Evolutionary conservation across 2,797 vertebrate genomes (phyloP).

Genomic region (Saxicola maurus): DNA sequence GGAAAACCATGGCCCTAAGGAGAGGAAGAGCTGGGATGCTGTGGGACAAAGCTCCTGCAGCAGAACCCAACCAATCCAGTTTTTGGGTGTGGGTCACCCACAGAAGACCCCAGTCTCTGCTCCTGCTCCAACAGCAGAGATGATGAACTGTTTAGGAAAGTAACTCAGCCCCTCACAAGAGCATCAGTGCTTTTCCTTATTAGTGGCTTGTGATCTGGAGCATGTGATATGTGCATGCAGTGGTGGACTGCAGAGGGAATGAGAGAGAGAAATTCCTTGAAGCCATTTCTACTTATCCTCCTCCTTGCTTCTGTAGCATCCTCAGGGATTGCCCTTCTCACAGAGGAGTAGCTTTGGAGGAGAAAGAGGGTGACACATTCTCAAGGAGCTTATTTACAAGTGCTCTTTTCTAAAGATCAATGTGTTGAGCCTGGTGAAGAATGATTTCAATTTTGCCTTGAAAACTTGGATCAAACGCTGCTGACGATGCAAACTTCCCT

Average conservation of each 20-base stretch:
- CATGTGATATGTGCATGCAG: neutral
- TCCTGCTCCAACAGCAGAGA: fast-evolving
- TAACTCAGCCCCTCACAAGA: fast-evolving
- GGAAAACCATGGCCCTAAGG: fast-evolving
- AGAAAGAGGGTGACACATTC: neutral
- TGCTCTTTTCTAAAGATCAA: conserved; percentile 29
- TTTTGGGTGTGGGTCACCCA: fast-evolving
- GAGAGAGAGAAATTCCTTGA: neutral
- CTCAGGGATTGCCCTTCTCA: neutral
- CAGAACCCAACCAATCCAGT: fast-evolving
- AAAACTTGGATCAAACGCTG: conserved; percentile 50
- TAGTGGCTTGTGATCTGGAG: neutral
- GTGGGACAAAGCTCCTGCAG: neutral
- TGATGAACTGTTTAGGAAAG: neutral
- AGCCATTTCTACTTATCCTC: neutral
- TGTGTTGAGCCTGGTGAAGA: conserved; percentile 27
- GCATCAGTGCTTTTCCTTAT: neutral
- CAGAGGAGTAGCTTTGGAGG: neutral
- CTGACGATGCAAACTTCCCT: conserved; percentile 30
- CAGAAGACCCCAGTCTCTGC: fast-evolving
- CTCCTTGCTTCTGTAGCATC: neutral
- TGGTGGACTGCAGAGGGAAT: neutral
- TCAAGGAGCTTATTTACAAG: conserved; percentile 49
- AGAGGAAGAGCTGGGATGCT: neutral
- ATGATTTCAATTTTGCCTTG: conserved; percentile 46